Evolutionary conservation across 2,797 vertebrate species (phyloP), one percentile per base, ranked within the genome.

Genomic region (Hipposideros larvatus): DNA sequence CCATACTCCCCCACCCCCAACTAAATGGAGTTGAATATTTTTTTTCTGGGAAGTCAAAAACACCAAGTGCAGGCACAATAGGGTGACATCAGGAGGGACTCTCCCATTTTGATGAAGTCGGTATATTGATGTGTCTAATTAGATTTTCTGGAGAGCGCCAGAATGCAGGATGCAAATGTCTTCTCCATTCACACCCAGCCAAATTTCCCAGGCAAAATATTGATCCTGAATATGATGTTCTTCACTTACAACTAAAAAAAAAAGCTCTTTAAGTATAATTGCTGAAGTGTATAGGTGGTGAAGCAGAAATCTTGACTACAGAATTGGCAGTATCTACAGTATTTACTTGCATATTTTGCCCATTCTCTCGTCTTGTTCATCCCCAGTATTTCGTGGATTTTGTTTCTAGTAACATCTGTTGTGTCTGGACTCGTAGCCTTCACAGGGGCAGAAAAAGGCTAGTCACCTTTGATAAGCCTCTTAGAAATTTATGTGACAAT

Each of bases 121-220:
- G 79, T 26, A 77, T 31, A 61, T 0, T 16, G 22, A 41, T 14
- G 28, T 16, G 11, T 87, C 84, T 87, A 51, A 73, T 80, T 41
- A 80, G 87, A 65, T 46, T 78, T 89, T 93, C 48, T 1, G 4
- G 51, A 95, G 74, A 79, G 78, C 1, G 15, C 89, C 73, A 71
- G 73, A 66, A 86, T 1, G 0, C 31, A 83, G 93, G 87, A 46
- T 65, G 57, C 24, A 55, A 91, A 77, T 82, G 70, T 68, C 91
- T 63, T 87, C 83, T 85, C 73, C 91, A 16, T 63, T 93, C 91
- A 74, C 46, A 78, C 70, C 31, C 51, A 77, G 75, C 28, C 70
- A 61, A 74, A 63, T 91, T 88, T 82, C 86, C 77, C 41, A 94
- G 86, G 80, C 75, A 87, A 95, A 94, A 90, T 89, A 97, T 82